Percentiles rank a stretch among this genome's conserved stretches.
Conservation (phyloP, 1,140 invertebrate genomes). For the Venturia canescens region DNA sequence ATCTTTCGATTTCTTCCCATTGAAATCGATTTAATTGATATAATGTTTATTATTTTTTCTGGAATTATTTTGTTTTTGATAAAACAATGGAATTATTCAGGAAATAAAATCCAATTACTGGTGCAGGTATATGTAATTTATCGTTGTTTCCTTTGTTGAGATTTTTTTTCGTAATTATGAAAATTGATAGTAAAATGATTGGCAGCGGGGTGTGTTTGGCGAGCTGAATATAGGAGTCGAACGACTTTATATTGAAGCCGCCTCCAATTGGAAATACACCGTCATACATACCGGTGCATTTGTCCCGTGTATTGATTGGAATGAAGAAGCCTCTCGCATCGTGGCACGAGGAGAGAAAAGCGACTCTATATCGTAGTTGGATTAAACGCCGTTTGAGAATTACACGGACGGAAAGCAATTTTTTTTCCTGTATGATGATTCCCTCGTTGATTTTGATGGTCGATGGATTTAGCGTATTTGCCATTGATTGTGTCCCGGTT, state of each 20-base stretch:
- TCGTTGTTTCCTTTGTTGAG: no score
- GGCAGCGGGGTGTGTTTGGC: not conserved
- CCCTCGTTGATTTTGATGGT: not conserved
- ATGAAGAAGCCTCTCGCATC: conserved; percentile 70
- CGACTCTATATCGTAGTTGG: conserved; percentile 64
- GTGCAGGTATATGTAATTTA: no score
- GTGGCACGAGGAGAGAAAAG: conserved; percentile 39
- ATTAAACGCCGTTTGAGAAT: conserved; percentile 65
- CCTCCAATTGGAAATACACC: conserved; percentile 8
- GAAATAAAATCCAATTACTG: no score
- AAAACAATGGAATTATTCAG: no score
- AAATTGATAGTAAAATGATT: not conserved
- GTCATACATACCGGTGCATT: conserved; percentile 57
- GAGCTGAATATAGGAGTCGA: not conserved
- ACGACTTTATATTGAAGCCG: not conserved
- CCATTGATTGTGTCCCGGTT: no score
- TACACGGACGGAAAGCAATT: conserved; percentile 57
- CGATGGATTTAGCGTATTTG: no score
- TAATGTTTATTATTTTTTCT: no score
- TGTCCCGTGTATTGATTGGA: conserved; percentile 71
- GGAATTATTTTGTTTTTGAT: no score
- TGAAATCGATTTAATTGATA: no score
- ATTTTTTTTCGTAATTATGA: not conserved
- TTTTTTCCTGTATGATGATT: conserved; percentile 28
- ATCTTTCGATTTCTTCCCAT: no score